Conservation (phyloP, 2,113 vertebrate species). For the Gopherus evgoodei region DNA sequence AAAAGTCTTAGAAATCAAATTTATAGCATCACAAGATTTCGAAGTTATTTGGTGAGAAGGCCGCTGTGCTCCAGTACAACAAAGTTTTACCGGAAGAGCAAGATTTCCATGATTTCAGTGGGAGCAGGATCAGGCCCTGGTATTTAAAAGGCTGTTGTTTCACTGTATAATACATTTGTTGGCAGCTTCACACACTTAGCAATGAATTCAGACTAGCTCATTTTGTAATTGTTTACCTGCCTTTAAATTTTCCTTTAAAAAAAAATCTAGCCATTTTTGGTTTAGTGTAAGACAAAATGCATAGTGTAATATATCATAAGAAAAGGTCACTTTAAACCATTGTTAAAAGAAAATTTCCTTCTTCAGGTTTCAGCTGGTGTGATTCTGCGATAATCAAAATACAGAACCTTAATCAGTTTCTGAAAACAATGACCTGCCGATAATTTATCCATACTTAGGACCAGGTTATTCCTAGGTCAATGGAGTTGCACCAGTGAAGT, state of each 20-base stretch:
- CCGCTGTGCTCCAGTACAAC: neutral
- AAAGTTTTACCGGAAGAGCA: slow-evolving; percentile 1
- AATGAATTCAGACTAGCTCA: neutral
- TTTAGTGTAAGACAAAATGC: neutral
- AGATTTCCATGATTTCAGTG: neutral
- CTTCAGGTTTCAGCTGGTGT: neutral
- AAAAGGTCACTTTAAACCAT: neutral
- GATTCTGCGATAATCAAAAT: neutral
- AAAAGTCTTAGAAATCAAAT: slow-evolving; percentile 54
- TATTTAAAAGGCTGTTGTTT: slow-evolving; percentile 51
- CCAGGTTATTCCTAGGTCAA: neutral
- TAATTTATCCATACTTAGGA: neutral
- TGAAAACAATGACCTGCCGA: neutral
- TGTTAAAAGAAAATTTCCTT: slow-evolving; percentile 17
- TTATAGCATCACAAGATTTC: slow-evolving; percentile 43
- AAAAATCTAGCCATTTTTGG: neutral
- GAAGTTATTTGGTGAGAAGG: slow-evolving; percentile 58
- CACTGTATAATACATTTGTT: neutral
- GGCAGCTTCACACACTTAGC: neutral
- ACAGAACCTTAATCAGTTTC: neutral
- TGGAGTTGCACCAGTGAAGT: neutral
- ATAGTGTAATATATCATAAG: neutral
- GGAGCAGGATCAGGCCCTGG: slow-evolving; percentile 36
- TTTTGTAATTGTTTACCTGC: neutral
- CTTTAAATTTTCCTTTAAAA: neutral